Evolutionary conservation across 2,797 vertebrate species (phyloP).

Genomic region (Hippocampus kuda): DNA sequence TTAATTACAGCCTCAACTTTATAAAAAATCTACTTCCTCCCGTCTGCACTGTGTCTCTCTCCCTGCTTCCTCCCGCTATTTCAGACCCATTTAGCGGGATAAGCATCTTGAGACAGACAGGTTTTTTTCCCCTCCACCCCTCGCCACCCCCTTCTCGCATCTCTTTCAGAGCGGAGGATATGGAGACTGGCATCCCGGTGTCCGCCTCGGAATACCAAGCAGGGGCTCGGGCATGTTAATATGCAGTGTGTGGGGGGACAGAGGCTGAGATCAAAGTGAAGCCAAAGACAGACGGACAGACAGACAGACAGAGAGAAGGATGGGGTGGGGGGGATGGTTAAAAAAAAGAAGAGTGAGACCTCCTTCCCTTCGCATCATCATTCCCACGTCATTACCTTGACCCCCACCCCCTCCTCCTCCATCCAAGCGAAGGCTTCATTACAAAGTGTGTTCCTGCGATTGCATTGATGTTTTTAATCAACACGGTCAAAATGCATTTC

Average conservation of each 20-base stretch:
- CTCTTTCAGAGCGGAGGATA: constrained; percentile 65
- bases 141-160: constrained; percentile 8
- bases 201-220: constrained; percentile 66
- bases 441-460: not conserved
- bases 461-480: constrained; percentile 6
- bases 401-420: constrained; percentile 28
- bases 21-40: constrained; percentile 18
- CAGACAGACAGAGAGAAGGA: constrained; percentile 43
- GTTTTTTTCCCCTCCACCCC: constrained; percentile 32
- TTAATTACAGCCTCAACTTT: constrained; percentile 90
- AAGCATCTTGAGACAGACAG: constrained; percentile 70
- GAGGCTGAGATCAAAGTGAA: constrained; percentile 65
- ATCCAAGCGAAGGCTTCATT: constrained; percentile 41
- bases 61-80: constrained; percentile 56
- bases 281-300: constrained; percentile 63
- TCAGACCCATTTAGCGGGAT: constrained; percentile 68
- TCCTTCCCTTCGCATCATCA: constrained; percentile 53
- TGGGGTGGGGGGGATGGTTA: constrained; percentile 3
- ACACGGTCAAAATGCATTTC: not conserved
- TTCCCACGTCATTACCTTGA: constrained; percentile 55
- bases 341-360: constrained; percentile 27
- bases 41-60: constrained; percentile 22
- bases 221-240: constrained; percentile 66
- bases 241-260: constrained; percentile 63
- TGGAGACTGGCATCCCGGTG: constrained; percentile 65